phyloP scores from a whole-genome alignment of 2,797 vertebrate species.

The Buceros bicornis region DNA sequence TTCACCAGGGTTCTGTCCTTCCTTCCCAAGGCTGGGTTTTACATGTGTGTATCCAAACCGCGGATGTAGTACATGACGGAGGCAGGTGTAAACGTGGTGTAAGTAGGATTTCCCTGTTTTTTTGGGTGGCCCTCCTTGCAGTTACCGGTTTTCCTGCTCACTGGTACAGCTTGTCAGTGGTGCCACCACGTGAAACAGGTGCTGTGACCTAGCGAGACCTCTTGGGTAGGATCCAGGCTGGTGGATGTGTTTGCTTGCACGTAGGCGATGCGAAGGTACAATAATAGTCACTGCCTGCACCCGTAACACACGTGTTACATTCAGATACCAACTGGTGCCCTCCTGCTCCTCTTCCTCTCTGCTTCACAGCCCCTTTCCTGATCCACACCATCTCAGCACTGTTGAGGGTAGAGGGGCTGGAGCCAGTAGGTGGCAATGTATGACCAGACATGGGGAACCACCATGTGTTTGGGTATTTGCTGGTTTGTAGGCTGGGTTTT shows the following conservation, averaged over 20 bases:
- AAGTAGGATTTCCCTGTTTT: accelerated
- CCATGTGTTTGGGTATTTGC: accelerated
- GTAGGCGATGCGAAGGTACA: accelerated
- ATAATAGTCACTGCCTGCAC: neutral
- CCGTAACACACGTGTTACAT: accelerated
- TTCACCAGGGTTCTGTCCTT: neutral
- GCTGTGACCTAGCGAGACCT: neutral
- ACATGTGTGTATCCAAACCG: neutral
- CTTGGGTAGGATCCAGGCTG: neutral
- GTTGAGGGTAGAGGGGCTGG: neutral
- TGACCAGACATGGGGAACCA: neutral
- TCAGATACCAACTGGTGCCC: neutral
- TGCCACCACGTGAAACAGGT: neutral
- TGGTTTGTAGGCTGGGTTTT: accelerated
- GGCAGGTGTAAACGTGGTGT: neutral
- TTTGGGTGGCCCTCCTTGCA: neutral
- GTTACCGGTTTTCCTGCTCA: accelerated
- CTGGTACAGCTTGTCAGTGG: accelerated
- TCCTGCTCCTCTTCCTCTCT: neutral
- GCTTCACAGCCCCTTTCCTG: neutral
- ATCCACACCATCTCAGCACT: neutral
- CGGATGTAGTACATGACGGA: accelerated
- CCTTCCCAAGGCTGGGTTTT: neutral
- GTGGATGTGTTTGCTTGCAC: neutral
- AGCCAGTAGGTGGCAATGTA: slow-evolving; percentile 72